Evolutionary conservation across 1,140 invertebrate genomes (phyloP), one percentile per base, ranked within the genome.

Genomic region (Hyles euphorbiae): DNA sequence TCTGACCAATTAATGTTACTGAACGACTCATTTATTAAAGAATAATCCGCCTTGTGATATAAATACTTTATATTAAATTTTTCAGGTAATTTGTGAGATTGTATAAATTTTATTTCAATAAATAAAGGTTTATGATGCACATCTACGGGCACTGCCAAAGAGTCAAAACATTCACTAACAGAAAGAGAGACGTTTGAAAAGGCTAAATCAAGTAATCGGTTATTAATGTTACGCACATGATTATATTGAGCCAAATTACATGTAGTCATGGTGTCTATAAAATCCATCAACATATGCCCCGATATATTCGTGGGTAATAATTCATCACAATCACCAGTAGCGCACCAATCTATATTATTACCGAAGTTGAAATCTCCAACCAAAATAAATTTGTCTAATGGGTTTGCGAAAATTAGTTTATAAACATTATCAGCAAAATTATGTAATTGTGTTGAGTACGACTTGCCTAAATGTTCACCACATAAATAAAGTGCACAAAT

Each of bases 401-500:
- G 58, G 9, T 54, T 44, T 49, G 46, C 46, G 6, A 11, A n/a
- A 33, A 55, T 46, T 51, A 45, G 34, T 6, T n/a, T n/a, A n/a
- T n/a, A n/a, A n/a, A n/a, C n/a, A n/a, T n/a, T 32, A 34, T 10
- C n/a, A 51, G 0, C 11, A 49, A 68, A 68, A 34, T 63, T 61
- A 32, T 43, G 43, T 12, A 64, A 53, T 34, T 61, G 61, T 8
- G 9, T 22, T 3, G 53, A 59, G 59, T 55, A 64, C 3, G 34
- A 51, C 40, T 62, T 48, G 5, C 66, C 60, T 10, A 59, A 43
- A n/a, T 57, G 58, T 53, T 68, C 32, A 7, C 58, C 49, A 49
- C 58, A 68, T 22, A 68, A 40, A 52, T 68, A 68, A 22, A 68
- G n/a, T 3, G 58, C 54, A 34, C 65, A 64, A 10, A 68, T 49